Percentiles rank a stretch among this genome's conserved stretches.
Conservation (phyloP, 2,888 invertebrate species). For the Protula sp. region DNA sequence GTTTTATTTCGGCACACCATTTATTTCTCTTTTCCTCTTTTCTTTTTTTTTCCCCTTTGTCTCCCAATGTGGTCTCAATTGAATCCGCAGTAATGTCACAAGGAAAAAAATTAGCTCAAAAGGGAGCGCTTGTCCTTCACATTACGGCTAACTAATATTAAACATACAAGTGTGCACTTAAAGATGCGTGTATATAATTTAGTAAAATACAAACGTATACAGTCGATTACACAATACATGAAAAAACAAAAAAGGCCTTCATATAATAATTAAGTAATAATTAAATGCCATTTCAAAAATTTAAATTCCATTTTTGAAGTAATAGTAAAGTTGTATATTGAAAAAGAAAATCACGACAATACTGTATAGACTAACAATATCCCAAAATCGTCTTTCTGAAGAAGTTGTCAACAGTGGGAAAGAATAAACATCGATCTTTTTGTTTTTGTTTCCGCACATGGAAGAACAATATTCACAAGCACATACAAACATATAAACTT, state of each 20-base stretch:
- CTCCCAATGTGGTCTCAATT: too few species aligned
- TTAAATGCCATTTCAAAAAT: background rate
- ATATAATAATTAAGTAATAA: background rate
- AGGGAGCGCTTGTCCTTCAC: too few species aligned
- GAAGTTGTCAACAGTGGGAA: background rate
- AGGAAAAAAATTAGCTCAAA: background rate
- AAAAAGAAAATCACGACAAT: background rate
- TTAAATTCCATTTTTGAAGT: background rate
- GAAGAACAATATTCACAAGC: too few species aligned
- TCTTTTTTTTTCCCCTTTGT: too few species aligned
- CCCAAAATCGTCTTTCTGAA: background rate
- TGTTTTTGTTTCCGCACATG: too few species aligned
- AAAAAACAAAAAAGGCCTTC: background rate
- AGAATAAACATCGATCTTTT: background rate
- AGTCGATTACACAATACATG: background rate
- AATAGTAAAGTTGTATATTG: background rate
- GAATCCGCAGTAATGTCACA: too few species aligned
- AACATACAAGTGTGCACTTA: too few species aligned
- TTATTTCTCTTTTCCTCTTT: too few species aligned
- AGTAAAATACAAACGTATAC: background rate
- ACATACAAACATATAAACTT: too few species aligned
- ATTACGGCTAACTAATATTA: too few species aligned
- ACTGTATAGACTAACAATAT: background rate
- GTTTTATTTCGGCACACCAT: too few species aligned
- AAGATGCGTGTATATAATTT: too few species aligned